Evolutionary conservation across 1,140 invertebrate genomes (phyloP).

Genomic region (Trichoplusia ni): DNA sequence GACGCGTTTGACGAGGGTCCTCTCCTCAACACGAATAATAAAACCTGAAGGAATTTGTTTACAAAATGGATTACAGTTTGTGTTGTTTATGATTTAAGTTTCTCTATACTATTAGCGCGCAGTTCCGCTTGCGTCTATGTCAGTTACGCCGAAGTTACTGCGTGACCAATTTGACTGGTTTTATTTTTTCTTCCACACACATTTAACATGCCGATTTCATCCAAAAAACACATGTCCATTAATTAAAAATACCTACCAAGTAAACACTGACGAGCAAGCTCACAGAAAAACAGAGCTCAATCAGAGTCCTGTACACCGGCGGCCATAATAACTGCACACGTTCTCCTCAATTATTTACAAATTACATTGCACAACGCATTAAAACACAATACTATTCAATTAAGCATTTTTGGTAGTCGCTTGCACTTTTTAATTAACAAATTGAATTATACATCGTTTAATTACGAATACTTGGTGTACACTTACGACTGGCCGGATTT

Average conservation of each 20-base stretch:
- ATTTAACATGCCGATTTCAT: no score
- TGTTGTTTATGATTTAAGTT: background rate
- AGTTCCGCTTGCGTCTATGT: no score
- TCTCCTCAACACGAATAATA: background rate
- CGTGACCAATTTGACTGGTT: no score
- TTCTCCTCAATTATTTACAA: slow-evolving; percentile 17
- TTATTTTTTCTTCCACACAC: background rate
- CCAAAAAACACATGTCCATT: background rate
- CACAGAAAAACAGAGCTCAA: background rate
- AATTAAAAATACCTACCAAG: background rate
- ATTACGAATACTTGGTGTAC: slow-evolving; percentile 14
- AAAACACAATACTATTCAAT: slow-evolving; percentile 20
- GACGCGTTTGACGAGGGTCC: background rate
- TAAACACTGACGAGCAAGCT: background rate
- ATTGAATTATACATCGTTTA: slow-evolving; percentile 27
- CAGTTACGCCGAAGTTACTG: no score
- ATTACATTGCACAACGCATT: slow-evolving; percentile 5
- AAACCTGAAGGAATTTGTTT: background rate
- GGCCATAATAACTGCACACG: slow-evolving; percentile 1
- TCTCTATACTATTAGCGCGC: no score
- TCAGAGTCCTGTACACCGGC: background rate
- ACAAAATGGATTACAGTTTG: background rate
- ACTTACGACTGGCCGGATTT: slow-evolving; percentile 15
- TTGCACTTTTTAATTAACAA: slow-evolving; percentile 28
- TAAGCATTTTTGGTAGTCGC: slow-evolving; percentile 14